Conservation (phyloP, 2,888 invertebrate species). For the Aporophyla nigra region DNA sequence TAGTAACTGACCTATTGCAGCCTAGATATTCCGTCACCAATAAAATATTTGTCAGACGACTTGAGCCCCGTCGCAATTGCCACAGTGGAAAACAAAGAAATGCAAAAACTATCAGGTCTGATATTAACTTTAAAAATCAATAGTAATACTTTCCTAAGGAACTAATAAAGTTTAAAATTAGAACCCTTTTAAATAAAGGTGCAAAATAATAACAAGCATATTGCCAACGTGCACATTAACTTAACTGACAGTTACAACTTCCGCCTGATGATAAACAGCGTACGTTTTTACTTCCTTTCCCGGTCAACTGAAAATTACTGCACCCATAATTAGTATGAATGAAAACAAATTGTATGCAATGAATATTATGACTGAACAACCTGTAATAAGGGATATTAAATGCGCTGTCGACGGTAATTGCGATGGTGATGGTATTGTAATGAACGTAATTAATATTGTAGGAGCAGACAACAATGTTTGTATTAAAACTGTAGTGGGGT, state of each 20-base stretch:
- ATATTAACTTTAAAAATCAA: background rate
- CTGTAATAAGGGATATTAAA: slow-evolving; percentile 53
- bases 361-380: slow-evolving; percentile 43
- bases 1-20: background rate
- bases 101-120: background rate
- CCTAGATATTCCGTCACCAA: background rate
- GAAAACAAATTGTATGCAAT: slow-evolving; percentile 59
- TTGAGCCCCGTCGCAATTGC: background rate
- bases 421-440: slow-evolving; percentile 39
- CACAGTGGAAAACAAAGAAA: background rate
- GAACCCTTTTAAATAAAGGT: background rate
- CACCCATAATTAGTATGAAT: slow-evolving; percentile 50
- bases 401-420: slow-evolving; percentile 38
- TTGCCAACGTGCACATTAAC: slow-evolving; percentile 23
- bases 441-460: slow-evolving; percentile 39
- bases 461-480: slow-evolving; percentile 1
- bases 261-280: slow-evolving; percentile 37
- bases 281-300: slow-evolving; percentile 36
- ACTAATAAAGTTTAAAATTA: background rate
- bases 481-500: background rate
- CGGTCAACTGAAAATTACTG: slow-evolving; percentile 41
- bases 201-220: slow-evolving; percentile 19
- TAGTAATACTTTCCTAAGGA: background rate
- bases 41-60: background rate
- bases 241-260: slow-evolving; percentile 40